Base-by-base conservation (phyloP, 2,797 vertebrate genomes). In the Siniperca undulata region DNA sequence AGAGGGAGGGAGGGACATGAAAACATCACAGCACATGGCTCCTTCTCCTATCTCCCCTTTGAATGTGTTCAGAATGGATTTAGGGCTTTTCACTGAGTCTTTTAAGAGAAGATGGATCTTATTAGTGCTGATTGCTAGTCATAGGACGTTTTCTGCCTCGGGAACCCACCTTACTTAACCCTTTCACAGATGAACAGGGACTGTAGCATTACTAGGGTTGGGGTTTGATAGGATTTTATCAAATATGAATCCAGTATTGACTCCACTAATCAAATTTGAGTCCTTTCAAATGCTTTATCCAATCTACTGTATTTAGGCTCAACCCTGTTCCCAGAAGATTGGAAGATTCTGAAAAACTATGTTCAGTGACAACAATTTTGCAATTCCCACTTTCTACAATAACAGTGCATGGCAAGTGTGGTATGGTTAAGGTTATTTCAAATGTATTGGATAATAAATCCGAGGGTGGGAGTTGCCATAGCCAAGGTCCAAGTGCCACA, bases 71-170 rank as follows among this genome's bases (percentile, higher is more conserved):
- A 40, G 95, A 95, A 96, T 97, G 97, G 97, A 98, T 98, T 95
- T 96, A 97, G 95, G 96, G 97, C 96, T 98, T 97, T 95, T 97
- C 96, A 94, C 95, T 87, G 94, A 97, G 96, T 97, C 96, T 97
- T 96, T 95, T 95, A 96, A 97, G 93, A 95, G 95, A 94, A 96
- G 96, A 96, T 93, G 96, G 96, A 97, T 98, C 97, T 98, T 97
- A 98, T 98, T 98, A 97, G 95, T 86, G 85, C 96, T 97, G 96
- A 97, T 97, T 97, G 95, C 95, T 95, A 98, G 97, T 97, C 97
- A 95, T 92, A 90, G 96, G 95, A 94, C 90, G 95, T 96, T 90
- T 92, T 95, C 93, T 92, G 92, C 95, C 94, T 93, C 91, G 74
- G 94, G 83, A 89, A 75, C 69, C 77, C 74, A 90, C 94, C 89